Conservation (phyloP, 2,888 invertebrate genomes). For the Osmoderma eremita region DNA sequence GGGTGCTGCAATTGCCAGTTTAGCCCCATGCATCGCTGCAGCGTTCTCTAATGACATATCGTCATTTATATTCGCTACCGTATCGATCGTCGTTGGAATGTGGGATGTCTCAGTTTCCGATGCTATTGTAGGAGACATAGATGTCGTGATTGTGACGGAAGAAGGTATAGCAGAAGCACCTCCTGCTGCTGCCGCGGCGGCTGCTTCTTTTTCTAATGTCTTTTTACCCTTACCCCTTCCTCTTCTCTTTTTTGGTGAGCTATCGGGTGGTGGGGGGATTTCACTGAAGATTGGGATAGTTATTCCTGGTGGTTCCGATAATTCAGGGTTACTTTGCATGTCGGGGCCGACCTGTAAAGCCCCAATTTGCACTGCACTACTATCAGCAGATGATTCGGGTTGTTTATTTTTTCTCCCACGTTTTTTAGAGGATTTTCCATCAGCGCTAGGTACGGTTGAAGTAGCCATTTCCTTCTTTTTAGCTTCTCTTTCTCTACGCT, state of each 20-base stretch:
- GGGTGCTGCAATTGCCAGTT: slow-evolving; percentile 63
- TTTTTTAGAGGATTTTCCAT: slow-evolving; percentile 48
- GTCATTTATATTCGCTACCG: slow-evolving; percentile 45
- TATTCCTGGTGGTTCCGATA: slow-evolving; percentile 60
- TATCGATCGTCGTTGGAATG: slow-evolving; percentile 36
- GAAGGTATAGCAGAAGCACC: slow-evolving; percentile 62
- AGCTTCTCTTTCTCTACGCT: slow-evolving; percentile 67
- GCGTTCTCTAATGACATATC: slow-evolving; percentile 56
- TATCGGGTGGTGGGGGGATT: slow-evolving; percentile 41
- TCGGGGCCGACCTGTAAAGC: slow-evolving; percentile 40
- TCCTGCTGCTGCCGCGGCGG: slow-evolving; percentile 65
- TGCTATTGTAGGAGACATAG: slow-evolving; percentile 32
- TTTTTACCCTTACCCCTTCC: slow-evolving; percentile 65
- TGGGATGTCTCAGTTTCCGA: slow-evolving; percentile 47
- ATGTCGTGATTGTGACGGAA: slow-evolving; percentile 54
- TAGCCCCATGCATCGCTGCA: slow-evolving; percentile 47
- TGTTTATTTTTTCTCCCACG: slow-evolving; percentile 56
- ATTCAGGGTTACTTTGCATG: slow-evolving; percentile 54
- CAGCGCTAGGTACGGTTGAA: slow-evolving; percentile 47
- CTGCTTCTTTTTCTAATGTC: slow-evolving; percentile 62
- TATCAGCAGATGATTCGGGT: slow-evolving; percentile 2
- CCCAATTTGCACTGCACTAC: slow-evolving; percentile 23
- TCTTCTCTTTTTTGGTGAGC: slow-evolving; percentile 58
- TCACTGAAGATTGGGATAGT: slow-evolving; percentile 57
- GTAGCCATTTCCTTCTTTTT: slow-evolving; percentile 51